Conservation (phyloP, 1,140 invertebrate genomes). For the Papilio helenus region DNA sequence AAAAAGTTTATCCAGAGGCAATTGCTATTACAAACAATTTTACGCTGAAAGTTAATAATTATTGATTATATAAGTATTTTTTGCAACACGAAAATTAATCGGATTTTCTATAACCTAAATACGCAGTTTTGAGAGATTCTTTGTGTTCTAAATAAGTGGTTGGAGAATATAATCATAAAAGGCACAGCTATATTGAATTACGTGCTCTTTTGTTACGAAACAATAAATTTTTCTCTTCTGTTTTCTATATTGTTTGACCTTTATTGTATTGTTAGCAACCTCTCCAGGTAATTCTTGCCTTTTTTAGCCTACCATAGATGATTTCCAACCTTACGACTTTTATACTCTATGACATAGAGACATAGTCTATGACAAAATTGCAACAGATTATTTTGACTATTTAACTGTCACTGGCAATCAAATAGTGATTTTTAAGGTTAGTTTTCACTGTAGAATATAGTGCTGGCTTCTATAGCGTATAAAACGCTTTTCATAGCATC, state of each 20-base stretch:
- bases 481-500: too few species aligned
- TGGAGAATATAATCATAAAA: slow-evolving; percentile 26
- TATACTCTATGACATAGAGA: not conserved
- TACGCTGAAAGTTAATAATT: too few species aligned
- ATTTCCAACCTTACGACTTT: not conserved
- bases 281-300: slow-evolving; percentile 6
- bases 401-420: too few species aligned
- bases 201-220: slow-evolving; percentile 25
- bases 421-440: too few species aligned
- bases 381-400: too few species aligned
- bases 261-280: not conserved
- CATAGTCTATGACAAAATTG: not conserved
- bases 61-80: not conserved
- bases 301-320: not conserved
- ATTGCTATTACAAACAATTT: not conserved
- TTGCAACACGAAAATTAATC: not conserved
- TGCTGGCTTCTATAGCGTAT: too few species aligned
- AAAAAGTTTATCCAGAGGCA: not conserved
- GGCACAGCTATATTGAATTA: slow-evolving; percentile 28
- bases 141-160: slow-evolving; percentile 25
- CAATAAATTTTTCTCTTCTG: slow-evolving; percentile 1
- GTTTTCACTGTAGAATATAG: too few species aligned
- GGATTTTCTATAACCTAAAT: slow-evolving; percentile 7
- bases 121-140: not conserved
- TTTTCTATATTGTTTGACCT: slow-evolving; percentile 4